Base-by-base conservation (phyloP, 2,888 invertebrate species). In the Cheilosia vulpina region DNA sequence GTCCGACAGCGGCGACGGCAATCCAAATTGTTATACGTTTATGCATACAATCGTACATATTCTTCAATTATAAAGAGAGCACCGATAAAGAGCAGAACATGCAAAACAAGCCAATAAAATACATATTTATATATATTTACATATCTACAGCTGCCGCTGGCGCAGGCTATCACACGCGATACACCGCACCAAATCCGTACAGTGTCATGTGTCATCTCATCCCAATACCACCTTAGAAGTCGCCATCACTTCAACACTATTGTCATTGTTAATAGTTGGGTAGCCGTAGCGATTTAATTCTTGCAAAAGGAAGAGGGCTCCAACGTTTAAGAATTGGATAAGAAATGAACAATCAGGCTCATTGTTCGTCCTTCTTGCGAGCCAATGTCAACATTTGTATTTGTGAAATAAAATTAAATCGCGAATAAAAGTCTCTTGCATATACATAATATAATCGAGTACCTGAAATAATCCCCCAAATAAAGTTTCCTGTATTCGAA, bases 211-310 rank as follows among this genome's bases (percentile, higher is more conserved):
- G 73, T 60, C 63, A 38, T 55, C 55, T n/a, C 72, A 73, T 55
- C 55, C 31, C 72, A 73, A 78, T 57, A 73, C 83, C 78, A 83
- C 52, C 73, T 78, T 68, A 62, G 62, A 73, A 69, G 52, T 47
- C 52, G 57, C 43, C 50, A 47, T 65, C 53, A 76, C 75, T 68
- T 71, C 63, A 62, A 60, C 72, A 57, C 60, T 62, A 68, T 77
- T 72, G 53, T 72, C 69, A 63, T 47, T 81, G 69, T 58, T 17
- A 47, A n/a, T 53, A 27, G 15, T n/a, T 24, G n/a, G 15, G 5
- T 50, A 45, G 43, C 31, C 24, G 66, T 11, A 13, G 38, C 27
- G 21, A 77, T 72, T 77, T 62, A 53, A 66, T 77, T 15, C 43
- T 57, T 52, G 4, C 4, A 45, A 68, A 63, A 34, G 60, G 69